Conservation (phyloP, 2,797 vertebrate species). For the Bovichtus variegatus region DNA sequence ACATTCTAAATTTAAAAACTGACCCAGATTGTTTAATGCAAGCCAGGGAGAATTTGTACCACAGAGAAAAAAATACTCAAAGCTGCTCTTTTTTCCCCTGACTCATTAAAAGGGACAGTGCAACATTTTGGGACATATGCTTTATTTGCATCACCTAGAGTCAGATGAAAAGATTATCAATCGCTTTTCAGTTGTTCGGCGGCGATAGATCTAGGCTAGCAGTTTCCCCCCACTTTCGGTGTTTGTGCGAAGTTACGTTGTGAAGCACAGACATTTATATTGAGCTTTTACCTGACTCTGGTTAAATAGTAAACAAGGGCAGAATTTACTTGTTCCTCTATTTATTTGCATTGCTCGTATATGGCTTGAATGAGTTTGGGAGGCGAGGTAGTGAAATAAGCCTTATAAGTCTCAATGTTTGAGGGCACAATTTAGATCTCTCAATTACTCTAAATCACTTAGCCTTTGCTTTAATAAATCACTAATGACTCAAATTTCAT, state of each 20-base stretch:
- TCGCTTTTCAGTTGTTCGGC: background rate
- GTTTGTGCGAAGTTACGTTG: background rate
- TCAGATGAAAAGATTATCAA: background rate
- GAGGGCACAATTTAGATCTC: background rate
- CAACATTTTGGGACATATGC: background rate
- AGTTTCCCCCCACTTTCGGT: background rate
- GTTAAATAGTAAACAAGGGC: background rate
- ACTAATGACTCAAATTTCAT: too few relatives aligned
- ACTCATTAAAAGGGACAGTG: constrained; percentile 15
- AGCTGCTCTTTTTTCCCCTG: constrained; percentile 34
- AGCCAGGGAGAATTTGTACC: constrained; percentile 21
- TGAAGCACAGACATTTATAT: background rate
- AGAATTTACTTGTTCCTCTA: background rate
- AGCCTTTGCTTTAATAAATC: background rate
- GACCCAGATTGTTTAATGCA: constrained; percentile 63
- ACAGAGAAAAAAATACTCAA: constrained; percentile 29
- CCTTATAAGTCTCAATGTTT: background rate
- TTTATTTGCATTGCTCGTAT: background rate
- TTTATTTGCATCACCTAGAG: background rate
- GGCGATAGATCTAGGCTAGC: background rate
- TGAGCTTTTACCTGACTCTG: background rate
- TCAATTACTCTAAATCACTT: background rate
- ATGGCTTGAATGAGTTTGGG: background rate
- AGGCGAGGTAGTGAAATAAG: background rate
- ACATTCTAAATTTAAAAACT: constrained; percentile 66